These are phyloP conservation scores for Merodon equestris DNA, from an alignment of 2,888 invertebrate genomes.

Conservation along the genomic window DNA sequence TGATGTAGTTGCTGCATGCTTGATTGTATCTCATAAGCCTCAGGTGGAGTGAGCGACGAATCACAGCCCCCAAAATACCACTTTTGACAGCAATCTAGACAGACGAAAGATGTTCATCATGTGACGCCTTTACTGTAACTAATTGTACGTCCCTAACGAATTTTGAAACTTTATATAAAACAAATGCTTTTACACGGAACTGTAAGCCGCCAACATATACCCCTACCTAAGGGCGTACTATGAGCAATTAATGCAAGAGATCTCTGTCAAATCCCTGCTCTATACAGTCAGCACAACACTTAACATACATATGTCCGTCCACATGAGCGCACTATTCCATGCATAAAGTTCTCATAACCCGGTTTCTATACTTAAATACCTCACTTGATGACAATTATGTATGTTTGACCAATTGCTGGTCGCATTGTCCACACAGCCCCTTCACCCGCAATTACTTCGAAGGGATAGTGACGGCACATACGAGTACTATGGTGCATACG, in stretches of 20 bases:
- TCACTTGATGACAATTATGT: slow-evolving; percentile 50
- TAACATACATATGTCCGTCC: slow-evolving; percentile 26
- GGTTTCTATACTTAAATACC: slow-evolving; percentile 56
- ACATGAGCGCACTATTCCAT: too few species aligned
- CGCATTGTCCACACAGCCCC: too few species aligned
- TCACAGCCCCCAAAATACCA: too few species aligned
- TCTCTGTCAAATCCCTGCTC: not conserved
- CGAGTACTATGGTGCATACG: too few species aligned
- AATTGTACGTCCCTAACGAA: slow-evolving; percentile 49
- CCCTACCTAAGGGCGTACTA: too few species aligned
- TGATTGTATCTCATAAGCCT: too few species aligned
- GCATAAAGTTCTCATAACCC: slow-evolving; percentile 63
- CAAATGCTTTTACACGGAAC: slow-evolving; percentile 16
- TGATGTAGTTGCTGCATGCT: too few species aligned
- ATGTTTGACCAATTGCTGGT: slow-evolving; percentile 46
- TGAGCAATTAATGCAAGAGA: too few species aligned
- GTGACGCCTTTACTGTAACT: slow-evolving; percentile 25
- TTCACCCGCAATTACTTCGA: too few species aligned
- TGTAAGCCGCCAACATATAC: not conserved
- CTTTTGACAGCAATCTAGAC: too few species aligned
- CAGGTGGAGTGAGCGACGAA: too few species aligned
- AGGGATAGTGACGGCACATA: too few species aligned
- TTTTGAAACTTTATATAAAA: slow-evolving; percentile 31
- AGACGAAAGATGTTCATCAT: slow-evolving; percentile 4
- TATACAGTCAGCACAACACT: slow-evolving; percentile 6